Conservation (phyloP, 2,113 vertebrate species). For the Galbula dea region DNA sequence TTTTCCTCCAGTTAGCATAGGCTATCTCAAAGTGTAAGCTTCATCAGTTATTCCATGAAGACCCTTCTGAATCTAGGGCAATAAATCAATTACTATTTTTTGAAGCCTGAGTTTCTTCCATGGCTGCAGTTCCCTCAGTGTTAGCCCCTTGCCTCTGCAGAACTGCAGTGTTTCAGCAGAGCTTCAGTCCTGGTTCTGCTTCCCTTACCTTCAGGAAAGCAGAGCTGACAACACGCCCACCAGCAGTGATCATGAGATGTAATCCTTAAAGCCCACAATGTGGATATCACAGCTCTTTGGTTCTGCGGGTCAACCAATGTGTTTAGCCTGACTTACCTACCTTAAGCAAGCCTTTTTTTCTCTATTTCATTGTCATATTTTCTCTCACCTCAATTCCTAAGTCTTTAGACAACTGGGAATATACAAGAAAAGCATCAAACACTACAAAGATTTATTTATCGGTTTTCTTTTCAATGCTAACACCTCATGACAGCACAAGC, state of each 20-base stretch:
- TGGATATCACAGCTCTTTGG: background rate
- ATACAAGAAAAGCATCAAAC: background rate
- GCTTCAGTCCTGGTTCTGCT: background rate
- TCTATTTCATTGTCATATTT: background rate
- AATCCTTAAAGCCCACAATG: background rate
- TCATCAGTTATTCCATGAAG: background rate
- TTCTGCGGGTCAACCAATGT: background rate
- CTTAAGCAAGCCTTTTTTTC: background rate
- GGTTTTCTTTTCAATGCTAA: background rate
- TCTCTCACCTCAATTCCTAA: background rate
- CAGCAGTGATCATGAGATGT: background rate
- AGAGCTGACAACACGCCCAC: background rate
- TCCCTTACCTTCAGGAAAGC: background rate
- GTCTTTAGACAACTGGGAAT: background rate
- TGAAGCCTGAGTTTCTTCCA: background rate
- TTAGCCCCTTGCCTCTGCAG: background rate
- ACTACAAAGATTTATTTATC: background rate
- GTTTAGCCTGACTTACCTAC: background rate
- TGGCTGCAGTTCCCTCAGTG: background rate
- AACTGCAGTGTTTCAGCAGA: fast-evolving
- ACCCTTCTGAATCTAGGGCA: background rate
- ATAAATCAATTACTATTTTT: background rate
- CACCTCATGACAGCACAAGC: background rate
- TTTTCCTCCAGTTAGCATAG: background rate
- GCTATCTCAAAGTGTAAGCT: background rate